Evolutionary conservation across 2,797 vertebrate genomes (phyloP).

Genomic region (Limosa lapponica): DNA sequence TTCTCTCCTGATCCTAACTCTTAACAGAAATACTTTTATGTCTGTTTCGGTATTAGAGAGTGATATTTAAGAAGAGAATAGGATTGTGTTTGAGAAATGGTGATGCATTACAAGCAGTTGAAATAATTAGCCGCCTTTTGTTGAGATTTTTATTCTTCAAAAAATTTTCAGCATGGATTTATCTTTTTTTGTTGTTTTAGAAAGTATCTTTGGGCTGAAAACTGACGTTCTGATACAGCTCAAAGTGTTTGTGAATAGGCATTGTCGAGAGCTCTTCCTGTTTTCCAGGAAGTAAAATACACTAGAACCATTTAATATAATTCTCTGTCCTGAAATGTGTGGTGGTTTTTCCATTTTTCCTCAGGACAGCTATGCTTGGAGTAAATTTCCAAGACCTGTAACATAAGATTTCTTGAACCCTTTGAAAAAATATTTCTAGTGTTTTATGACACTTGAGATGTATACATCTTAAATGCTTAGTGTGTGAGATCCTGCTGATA

Average conservation of each 20-base stretch:
- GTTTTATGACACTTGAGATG: not conserved
- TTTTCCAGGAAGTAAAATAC: not conserved
- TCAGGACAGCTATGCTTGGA: not conserved
- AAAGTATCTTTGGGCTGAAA: not conserved
- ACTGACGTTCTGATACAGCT: not conserved
- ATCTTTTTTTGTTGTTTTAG: not conserved
- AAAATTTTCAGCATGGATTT: not conserved
- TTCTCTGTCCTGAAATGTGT: not conserved
- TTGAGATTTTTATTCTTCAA: not conserved
- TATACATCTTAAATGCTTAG: accelerated
- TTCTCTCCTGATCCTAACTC: not conserved
- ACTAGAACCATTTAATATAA: not conserved
- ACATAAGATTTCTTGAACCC: not conserved
- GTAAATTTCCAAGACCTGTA: not conserved
- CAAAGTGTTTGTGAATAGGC: not conserved
- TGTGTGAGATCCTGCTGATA: not conserved
- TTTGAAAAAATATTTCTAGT: not conserved
- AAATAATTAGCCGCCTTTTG: not conserved
- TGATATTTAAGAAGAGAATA: not conserved
- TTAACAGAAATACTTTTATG: not conserved
- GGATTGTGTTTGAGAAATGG: not conserved
- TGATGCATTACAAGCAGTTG: not conserved
- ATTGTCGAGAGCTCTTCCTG: not conserved
- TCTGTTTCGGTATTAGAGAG: not conserved
- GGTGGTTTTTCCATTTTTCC: not conserved